Base-by-base conservation (phyloP, 2,797 vertebrate genomes). In the Eidolon dupreanum region DNA sequence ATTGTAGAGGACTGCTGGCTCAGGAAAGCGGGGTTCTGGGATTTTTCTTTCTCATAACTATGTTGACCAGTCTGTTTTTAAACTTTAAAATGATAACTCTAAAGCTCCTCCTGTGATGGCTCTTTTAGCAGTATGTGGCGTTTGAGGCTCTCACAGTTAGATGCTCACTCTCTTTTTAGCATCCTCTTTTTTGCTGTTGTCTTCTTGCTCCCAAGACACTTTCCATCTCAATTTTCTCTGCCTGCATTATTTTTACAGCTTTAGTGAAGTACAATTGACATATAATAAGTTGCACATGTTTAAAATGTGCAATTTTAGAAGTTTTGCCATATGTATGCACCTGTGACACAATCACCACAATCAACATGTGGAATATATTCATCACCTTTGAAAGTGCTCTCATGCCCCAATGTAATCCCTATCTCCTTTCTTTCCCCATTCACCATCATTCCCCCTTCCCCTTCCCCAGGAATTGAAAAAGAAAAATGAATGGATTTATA, bases 381-480 rank as follows among this genome's bases (percentile, higher is more conserved):
- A 15, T 87, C 43, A 70, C 43, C 19, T 74, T 92, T 74, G 38
- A 7, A 81, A 55, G 22, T 78, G 61, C 31, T 87, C 38, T 46
- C 17, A 3, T 63, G 31, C 31, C 73, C 81, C 24, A 2, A 8
- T 41, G 19, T 41, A 74, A 63, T 20, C 5, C 46, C 13, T 70
- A 19, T 41, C n/a, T 90, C 22, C 70, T 82, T 63, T 24, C 57
- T 86, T 73, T 94, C 31, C 51, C 8, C 51, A 74, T 26, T 53
- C 9, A 15, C 31, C 31, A 12, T 17, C 13, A 10, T 86, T n/a
- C 26, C 4, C 8, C 19, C 22, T 71, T 79, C 15, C 36, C 8
- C 5, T 90, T 49, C 26, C 16, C 19, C 57, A 55, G 81, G 6
- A 6, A 51, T 88, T 84, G 88, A 38, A 90, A 87, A 85, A 90